Evolutionary conservation across 2,113 vertebrate genomes (phyloP).

Genomic region (Tetrax tetrax): DNA sequence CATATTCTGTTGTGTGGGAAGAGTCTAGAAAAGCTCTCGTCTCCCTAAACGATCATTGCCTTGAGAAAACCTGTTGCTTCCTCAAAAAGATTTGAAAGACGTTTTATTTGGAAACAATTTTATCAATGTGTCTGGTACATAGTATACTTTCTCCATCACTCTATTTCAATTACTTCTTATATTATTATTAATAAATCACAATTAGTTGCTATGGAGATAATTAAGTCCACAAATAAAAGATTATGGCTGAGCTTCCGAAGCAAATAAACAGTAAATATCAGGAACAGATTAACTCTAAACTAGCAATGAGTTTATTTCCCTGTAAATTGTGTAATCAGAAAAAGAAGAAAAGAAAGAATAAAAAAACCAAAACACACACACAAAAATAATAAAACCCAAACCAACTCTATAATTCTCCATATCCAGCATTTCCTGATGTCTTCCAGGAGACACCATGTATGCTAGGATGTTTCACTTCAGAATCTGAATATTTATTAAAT

Average conservation of each 20-base stretch:
- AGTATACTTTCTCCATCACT: background rate
- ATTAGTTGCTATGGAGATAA: background rate
- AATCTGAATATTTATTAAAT: background rate
- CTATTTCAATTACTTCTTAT: background rate
- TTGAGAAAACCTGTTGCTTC: background rate
- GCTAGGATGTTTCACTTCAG: background rate
- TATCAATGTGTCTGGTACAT: background rate
- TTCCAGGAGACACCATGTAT: background rate
- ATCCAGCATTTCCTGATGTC: background rate
- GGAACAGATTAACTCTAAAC: background rate
- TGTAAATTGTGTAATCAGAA: background rate
- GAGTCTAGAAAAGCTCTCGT: background rate
- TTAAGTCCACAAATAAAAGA: conserved; percentile 24
- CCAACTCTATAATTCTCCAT: background rate
- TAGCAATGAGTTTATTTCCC: background rate
- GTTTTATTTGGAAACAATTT: background rate
- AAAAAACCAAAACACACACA: background rate
- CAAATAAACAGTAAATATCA: background rate
- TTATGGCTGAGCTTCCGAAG: background rate
- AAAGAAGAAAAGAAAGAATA: background rate
- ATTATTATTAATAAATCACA: conserved; percentile 5
- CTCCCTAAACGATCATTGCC: background rate
- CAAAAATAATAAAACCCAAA: rapidly evolving
- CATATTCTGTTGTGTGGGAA: background rate
- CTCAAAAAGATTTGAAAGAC: background rate